These are phyloP conservation scores for Pelmatolapia mariae DNA, from an alignment of 2,113 vertebrate species.

Conservation along the genomic window DNA sequence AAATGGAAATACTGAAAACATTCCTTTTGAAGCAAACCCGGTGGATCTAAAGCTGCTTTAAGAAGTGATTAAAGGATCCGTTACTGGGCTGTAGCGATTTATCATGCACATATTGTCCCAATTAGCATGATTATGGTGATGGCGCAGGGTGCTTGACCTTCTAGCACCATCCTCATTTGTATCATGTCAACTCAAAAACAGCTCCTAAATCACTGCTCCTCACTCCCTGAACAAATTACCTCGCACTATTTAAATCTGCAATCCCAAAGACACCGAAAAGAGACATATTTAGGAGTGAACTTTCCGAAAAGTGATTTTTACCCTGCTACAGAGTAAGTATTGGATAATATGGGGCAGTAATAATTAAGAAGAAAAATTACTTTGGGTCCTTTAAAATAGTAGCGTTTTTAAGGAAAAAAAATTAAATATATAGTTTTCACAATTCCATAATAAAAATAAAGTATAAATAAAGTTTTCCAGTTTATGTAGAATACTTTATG, in stretches of 20 bases:
- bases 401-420: neutral
- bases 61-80: slow-evolving; percentile 26
- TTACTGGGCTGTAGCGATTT: slow-evolving; percentile 32
- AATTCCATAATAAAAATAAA: neutral
- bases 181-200: slow-evolving; percentile 40
- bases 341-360: neutral
- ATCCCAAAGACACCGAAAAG: slow-evolving; percentile 7
- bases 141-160: slow-evolving; percentile 45
- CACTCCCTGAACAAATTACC: slow-evolving; percentile 12
- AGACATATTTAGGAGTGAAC: neutral
- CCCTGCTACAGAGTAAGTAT: neutral
- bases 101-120: slow-evolving; percentile 60
- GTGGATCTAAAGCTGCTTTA: neutral
- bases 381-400: neutral
- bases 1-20: neutral
- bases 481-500: neutral
- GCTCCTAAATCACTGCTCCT: slow-evolving; percentile 72
- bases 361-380: neutral
- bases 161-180: slow-evolving; percentile 36
- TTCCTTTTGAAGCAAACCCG: neutral
- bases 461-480: neutral
- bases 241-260: slow-evolving; percentile 3
- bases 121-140: slow-evolving; percentile 62
- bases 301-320: neutral
- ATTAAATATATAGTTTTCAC: neutral